phyloP scores from a whole-genome alignment of 2,113 vertebrate species.

The Hypocryptadius cinnamomeus region DNA sequence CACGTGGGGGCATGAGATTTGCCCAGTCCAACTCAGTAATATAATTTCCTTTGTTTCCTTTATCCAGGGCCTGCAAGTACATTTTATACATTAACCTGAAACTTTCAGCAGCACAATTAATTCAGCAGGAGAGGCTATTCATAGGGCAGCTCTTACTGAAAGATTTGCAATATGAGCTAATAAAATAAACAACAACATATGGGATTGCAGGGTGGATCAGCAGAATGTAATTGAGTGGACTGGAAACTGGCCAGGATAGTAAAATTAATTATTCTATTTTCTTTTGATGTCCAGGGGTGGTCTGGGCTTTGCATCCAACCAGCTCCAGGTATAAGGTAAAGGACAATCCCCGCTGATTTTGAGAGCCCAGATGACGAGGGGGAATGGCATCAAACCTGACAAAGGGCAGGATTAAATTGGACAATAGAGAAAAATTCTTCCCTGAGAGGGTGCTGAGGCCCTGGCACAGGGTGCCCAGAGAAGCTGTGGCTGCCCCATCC shows the following conservation, averaged over 20 bases:
- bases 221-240: slow-evolving; percentile 20
- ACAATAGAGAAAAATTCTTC: not conserved
- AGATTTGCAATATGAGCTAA: slow-evolving; percentile 10
- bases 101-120: slow-evolving; percentile 18
- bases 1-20: rapidly evolving
- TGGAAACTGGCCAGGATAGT: not conserved
- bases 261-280: not conserved
- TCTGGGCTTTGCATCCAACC: not conserved
- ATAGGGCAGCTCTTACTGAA: not conserved
- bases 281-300: not conserved
- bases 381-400: not conserved
- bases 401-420: not conserved
- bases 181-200: slow-evolving; percentile 41
- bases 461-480: not conserved
- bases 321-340: rapidly evolving
- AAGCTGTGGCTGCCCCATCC: not conserved
- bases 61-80: not conserved
- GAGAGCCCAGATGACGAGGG: not conserved
- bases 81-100: slow-evolving; percentile 20
- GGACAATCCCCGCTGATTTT: not conserved
- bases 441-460: rapidly evolving
- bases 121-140: not conserved
- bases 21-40: not conserved
- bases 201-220: not conserved
- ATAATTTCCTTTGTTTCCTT: not conserved